A percentile compares a stretch with the other conserved stretches of the same genome.
phyloP scores from a whole-genome alignment of 2,797 vertebrate species.

The Delichon dasypus region DNA sequence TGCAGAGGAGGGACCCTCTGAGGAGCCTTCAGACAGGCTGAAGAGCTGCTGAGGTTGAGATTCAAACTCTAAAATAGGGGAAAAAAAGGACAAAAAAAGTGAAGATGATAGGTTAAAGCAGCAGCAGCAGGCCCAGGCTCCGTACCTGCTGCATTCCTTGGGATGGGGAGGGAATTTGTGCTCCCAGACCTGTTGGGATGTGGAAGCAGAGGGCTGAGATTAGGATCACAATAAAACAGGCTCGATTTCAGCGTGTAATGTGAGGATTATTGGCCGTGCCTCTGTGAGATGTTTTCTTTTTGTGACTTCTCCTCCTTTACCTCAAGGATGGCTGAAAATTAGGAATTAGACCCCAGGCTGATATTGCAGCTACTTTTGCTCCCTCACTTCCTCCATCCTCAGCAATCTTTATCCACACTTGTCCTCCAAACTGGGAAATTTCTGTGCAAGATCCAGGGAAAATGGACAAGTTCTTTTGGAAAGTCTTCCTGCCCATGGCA shows the following conservation, averaged over 20 bases:
- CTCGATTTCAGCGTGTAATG: conserved; percentile 38
- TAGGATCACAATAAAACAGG: conserved; percentile 2
- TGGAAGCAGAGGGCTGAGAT: conserved; percentile 14
- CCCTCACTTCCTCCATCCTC: background rate
- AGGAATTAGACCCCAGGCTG: background rate
- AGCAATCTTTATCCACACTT: background rate
- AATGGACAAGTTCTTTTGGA: background rate
- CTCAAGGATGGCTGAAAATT: background rate
- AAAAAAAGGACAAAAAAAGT: background rate
- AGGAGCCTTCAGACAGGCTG: background rate
- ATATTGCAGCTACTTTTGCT: background rate
- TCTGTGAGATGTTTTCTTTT: background rate
- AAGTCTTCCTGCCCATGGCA: background rate
- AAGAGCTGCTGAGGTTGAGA: background rate
- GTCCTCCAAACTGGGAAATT: background rate
- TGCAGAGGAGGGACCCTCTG: conserved; percentile 1
- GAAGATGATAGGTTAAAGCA: background rate
- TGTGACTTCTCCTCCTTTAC: background rate
- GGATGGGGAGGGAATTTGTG: background rate
- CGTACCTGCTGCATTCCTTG: background rate
- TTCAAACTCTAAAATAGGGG: background rate
- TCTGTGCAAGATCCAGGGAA: background rate
- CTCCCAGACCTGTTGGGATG: background rate
- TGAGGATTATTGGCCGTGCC: background rate
- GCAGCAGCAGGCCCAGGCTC: background rate